Conservation (phyloP, 1,140 invertebrate genomes). For the Chymomyza costata region DNA sequence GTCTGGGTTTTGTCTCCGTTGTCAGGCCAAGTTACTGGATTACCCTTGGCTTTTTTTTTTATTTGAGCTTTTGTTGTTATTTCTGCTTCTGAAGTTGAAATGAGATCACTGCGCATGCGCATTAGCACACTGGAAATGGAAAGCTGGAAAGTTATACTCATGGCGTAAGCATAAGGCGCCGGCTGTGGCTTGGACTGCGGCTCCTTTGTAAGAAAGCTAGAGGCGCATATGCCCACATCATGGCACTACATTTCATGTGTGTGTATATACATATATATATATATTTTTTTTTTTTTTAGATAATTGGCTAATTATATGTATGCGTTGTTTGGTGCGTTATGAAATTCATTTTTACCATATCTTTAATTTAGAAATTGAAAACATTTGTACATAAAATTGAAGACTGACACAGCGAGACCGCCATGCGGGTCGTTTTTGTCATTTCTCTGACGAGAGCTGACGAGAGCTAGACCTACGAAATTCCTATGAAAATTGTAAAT, state of each 20-base stretch:
- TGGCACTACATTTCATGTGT: slow-evolving; percentile 7
- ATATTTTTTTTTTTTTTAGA: slow-evolving; percentile 19
- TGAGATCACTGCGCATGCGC: slow-evolving; percentile 33
- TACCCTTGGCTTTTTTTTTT: not conserved
- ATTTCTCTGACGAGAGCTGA: too few relatives aligned
- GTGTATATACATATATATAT: slow-evolving; percentile 19
- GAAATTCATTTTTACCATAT: slow-evolving; percentile 65
- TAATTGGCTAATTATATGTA: slow-evolving; percentile 63
- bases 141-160: slow-evolving; percentile 19
- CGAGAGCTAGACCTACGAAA: too few relatives aligned
- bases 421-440: slow-evolving; percentile 61
- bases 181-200: slow-evolving; percentile 20
- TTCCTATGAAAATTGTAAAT: too few relatives aligned
- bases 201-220: slow-evolving; percentile 29
- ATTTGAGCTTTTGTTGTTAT: slow-evolving; percentile 25
- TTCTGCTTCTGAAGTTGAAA: too few relatives aligned
- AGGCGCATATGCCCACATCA: slow-evolving; percentile 26
- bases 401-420: slow-evolving; percentile 30
- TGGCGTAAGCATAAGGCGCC: slow-evolving; percentile 27
- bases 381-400: slow-evolving; percentile 36
- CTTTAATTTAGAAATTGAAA: slow-evolving; percentile 69
- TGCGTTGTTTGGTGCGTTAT: slow-evolving; percentile 33
- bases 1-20: slow-evolving; percentile 30
- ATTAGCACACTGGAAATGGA: too few relatives aligned
- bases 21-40: slow-evolving; percentile 35